Conservation (phyloP, 2,888 invertebrate species). For the Ophion slaviceki region DNA sequence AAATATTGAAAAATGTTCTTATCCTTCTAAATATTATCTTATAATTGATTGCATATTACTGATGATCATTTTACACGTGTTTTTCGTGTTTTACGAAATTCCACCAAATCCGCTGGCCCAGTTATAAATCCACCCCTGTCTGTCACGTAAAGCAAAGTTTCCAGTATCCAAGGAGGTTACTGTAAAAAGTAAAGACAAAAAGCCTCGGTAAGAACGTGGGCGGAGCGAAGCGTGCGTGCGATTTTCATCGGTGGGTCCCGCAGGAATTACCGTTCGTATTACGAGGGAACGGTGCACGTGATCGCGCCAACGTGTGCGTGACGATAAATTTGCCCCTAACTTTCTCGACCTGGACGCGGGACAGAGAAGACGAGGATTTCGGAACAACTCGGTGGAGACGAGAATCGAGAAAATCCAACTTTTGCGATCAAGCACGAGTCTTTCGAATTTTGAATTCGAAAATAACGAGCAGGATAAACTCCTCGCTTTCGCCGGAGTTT, state of each 20-base stretch:
- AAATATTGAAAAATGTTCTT: too few species aligned
- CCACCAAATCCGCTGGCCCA: neutral
- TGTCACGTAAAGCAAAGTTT: constrained; percentile 4
- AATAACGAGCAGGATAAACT: constrained; percentile 21
- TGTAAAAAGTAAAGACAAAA: constrained; percentile 10
- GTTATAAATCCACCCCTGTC: neutral
- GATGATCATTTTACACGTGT: too few species aligned
- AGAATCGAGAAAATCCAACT: constrained; percentile 13
- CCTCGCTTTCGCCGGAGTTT: neutral
- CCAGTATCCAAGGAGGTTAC: neutral
- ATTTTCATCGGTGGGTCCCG: constrained; percentile 2
- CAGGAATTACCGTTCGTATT: neutral
- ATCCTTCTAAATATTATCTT: too few species aligned
- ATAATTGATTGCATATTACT: too few species aligned
- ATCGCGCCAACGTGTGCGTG: neutral
- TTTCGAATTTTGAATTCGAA: constrained; percentile 34
- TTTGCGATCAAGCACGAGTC: constrained; percentile 7
- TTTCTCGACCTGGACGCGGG: neutral
- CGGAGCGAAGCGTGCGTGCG: neutral
- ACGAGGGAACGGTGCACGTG: neutral
- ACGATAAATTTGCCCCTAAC: constrained; percentile 1
- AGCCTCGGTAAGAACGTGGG: neutral
- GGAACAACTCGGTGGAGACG: neutral
- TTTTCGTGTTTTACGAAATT: neutral
- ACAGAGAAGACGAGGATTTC: neutral